Conservation (phyloP, 2,797 vertebrate species). For the Malacoraja senta region DNA sequence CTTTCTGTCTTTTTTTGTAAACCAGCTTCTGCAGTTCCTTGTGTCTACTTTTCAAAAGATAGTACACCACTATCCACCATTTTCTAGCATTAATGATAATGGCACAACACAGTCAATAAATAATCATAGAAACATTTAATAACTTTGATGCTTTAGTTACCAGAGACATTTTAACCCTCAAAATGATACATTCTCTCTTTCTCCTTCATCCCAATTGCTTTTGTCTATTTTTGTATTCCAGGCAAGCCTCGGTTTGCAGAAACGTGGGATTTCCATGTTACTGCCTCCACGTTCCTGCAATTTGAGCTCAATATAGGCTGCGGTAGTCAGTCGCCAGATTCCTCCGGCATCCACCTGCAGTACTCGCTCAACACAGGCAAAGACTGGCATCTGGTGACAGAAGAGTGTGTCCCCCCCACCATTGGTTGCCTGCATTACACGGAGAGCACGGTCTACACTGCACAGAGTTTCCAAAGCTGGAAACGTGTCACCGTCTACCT, state of each 20-base stretch:
- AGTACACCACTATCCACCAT: not conserved
- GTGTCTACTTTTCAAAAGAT: no score
- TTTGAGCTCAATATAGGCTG: slow-evolving; percentile 96
- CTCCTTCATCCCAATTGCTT: not conserved
- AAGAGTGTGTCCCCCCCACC: slow-evolving; percentile 89
- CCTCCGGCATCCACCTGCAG: slow-evolving; percentile 78
- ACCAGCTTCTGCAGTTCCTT: not conserved
- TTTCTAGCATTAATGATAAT: not conserved
- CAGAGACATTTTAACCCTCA: not conserved
- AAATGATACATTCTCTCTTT: not conserved
- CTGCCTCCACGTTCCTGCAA: slow-evolving; percentile 85
- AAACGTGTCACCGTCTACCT: slow-evolving; percentile 86
- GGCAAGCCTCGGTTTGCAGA: slow-evolving; percentile 89
- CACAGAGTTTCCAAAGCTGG: slow-evolving; percentile 88
- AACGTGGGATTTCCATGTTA: slow-evolving; percentile 95
- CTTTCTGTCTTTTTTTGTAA: no score
- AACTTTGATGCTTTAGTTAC: not conserved
- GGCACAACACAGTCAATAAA: not conserved
- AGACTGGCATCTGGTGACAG: slow-evolving; percentile 84
- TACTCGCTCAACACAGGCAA: slow-evolving; percentile 85
- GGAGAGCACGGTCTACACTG: slow-evolving; percentile 82
- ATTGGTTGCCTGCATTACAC: slow-evolving; percentile 90
- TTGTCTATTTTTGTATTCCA: slow-evolving; percentile 48
- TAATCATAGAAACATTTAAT: not conserved
- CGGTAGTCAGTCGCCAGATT: slow-evolving; percentile 76